A percentile compares a stretch with the other conserved stretches of the same genome.
phyloP scores from a whole-genome alignment of 2,113 vertebrate genomes.

The Alligator mississippiensis region DNA sequence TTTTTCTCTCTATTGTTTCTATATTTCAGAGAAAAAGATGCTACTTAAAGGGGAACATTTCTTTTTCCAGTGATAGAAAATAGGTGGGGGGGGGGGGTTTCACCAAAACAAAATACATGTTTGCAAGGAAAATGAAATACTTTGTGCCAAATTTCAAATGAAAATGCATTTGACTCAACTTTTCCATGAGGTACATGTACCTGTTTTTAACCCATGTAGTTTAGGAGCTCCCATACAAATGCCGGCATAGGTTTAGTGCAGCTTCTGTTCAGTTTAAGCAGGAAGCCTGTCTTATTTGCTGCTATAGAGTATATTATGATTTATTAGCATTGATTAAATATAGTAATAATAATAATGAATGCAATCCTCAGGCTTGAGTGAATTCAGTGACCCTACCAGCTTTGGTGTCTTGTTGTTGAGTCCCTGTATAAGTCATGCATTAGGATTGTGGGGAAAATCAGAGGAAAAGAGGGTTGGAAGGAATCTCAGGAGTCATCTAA shows the following conservation, averaged over 20 bases:
- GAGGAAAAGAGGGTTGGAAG: too few relatives aligned
- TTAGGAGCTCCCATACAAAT: neutral
- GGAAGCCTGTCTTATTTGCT: neutral
- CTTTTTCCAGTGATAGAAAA: slow-evolving; percentile 47
- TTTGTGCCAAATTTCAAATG: neutral
- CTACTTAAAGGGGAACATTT: neutral
- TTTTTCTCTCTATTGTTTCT: too few relatives aligned
- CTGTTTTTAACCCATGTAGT: neutral
- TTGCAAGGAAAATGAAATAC: slow-evolving; percentile 5
- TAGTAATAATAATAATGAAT: slow-evolving; percentile 12
- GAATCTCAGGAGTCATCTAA: too few relatives aligned
- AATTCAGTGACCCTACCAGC: neutral
- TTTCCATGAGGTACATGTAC: neutral
- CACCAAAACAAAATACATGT: neutral
- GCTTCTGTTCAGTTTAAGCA: neutral
- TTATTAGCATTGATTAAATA: slow-evolving; percentile 12
- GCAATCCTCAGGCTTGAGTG: neutral
- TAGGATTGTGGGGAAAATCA: too few relatives aligned
- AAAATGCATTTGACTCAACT: neutral
- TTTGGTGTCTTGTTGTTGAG: neutral
- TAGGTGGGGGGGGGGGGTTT: neutral
- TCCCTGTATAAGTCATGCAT: neutral
- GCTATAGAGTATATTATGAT: slow-evolving; percentile 23
- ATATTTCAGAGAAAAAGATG: too few relatives aligned
- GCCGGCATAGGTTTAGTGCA: neutral